A percentile compares a stretch with the other conserved stretches of the same genome.
Conservation (phyloP, 2,113 vertebrate species). For the Cygnus buccinator region DNA sequence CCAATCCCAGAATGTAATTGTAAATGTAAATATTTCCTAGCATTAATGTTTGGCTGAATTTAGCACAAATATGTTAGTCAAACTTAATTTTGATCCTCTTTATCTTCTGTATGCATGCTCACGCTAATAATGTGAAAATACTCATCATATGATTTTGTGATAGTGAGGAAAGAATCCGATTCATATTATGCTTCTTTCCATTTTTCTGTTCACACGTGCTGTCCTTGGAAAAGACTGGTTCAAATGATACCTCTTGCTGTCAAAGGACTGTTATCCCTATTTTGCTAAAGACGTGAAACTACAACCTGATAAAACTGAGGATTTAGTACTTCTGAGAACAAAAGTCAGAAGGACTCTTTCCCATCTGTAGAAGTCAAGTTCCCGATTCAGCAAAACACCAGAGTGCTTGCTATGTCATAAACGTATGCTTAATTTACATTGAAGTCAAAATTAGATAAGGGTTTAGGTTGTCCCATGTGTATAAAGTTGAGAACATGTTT, state of each 20-base stretch:
- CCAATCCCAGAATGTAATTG: background rate
- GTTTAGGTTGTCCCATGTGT: background rate
- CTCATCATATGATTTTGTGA: background rate
- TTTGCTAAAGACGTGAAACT: background rate
- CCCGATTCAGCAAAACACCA: background rate
- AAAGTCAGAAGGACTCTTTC: background rate
- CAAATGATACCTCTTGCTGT: background rate
- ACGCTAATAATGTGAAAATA: background rate
- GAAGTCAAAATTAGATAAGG: slow-evolving; percentile 6
- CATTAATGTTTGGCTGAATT: background rate
- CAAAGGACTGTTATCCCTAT: background rate
- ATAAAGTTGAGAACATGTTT: background rate
- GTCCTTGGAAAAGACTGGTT: background rate
- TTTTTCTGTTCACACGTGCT: background rate
- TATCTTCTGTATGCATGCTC: background rate
- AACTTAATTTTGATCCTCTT: background rate
- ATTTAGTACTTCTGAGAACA: background rate
- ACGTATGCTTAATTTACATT: background rate
- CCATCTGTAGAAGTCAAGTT: background rate
- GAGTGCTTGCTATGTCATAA: background rate
- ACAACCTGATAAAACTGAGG: background rate
- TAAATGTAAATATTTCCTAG: background rate
- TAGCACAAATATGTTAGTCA: background rate
- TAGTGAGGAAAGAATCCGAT: background rate
- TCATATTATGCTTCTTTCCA: background rate